Base-by-base conservation (phyloP, 2,888 invertebrate species). In the Ethmia dodecea region DNA sequence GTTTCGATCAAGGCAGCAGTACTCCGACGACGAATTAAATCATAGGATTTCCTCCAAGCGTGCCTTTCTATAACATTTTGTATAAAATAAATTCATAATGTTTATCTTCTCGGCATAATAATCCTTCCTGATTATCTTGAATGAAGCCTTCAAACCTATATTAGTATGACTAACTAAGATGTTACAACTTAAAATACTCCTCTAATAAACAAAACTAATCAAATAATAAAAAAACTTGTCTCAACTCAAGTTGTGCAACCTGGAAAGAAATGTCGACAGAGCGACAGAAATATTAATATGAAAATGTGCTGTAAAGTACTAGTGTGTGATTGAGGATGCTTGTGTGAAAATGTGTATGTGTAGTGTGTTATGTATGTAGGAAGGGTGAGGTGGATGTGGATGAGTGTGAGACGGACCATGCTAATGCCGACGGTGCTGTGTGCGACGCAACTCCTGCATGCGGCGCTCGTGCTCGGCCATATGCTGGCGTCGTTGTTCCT, bases 381-480 rank as follows among this genome's bases (percentile, higher is more conserved):
- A 38, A 43, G 35, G 29, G 42, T 39, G n/a, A n/a, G n/a, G n/a
- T n/a, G n/a, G n/a, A n/a, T n/a, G n/a, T n/a, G n/a, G n/a, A n/a
- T 52, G 10, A 47, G 47, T 50, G 50, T 60, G 59, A 66, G 81
- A 84, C 86, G 81, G 86, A 84, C 84, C 86, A 78, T 83, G 80
- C 79, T 83, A 84, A 61, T 84, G 83, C 53, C 83, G 80, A 53
- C 81, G 81, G 40, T 87, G 73, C 22, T 15, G 27, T 22, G 87
- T 80, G 54, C 89, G 89, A 43, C 90, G 88, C 64, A 92, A 88
- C 78, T 94, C 94, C 76, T 92, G 91, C 67, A 93, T 74, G 53
- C 93, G 88, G 37, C 93, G 88, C 67, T 94, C 94, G 60, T 95
- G 93, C 72, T 96, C 95, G 31, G 93, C 93, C 91, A 96, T 93